Evolutionary conservation across 2,113 vertebrate genomes (phyloP).

Genomic region (Erythrolamprus reginae): DNA sequence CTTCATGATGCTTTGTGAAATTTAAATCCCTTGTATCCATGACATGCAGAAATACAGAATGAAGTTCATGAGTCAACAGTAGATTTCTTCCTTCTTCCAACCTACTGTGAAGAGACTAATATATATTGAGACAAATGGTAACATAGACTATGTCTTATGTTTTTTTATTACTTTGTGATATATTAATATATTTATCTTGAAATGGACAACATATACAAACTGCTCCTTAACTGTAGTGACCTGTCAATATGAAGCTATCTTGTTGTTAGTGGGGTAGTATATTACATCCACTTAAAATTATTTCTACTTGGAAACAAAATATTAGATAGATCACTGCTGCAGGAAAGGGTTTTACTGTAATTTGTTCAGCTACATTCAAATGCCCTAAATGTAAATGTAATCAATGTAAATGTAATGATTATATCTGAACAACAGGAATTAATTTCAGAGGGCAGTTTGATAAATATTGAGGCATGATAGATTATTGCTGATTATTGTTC

Average conservation of each 20-base stretch:
- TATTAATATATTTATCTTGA: background rate
- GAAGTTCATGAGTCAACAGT: background rate
- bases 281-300: background rate
- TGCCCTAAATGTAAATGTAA: background rate
- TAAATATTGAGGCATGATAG: background rate
- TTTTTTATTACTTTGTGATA: background rate
- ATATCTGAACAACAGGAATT: background rate
- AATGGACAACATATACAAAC: background rate
- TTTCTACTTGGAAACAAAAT: background rate
- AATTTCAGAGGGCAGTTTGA: background rate
- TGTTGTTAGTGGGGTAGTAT: background rate
- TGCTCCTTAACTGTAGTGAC: background rate
- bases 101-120: background rate
- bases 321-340: background rate
- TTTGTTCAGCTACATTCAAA: background rate
- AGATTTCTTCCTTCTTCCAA: background rate
- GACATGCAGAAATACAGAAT: background rate
- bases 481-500: background rate
- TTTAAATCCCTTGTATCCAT: background rate
- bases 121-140: background rate
- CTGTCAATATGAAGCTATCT: background rate
- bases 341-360: background rate
- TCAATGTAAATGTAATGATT: background rate
- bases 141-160: background rate
- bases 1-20: background rate